Conservation (phyloP, 2,113 vertebrate species). For the Elgaria multicarinata region DNA sequence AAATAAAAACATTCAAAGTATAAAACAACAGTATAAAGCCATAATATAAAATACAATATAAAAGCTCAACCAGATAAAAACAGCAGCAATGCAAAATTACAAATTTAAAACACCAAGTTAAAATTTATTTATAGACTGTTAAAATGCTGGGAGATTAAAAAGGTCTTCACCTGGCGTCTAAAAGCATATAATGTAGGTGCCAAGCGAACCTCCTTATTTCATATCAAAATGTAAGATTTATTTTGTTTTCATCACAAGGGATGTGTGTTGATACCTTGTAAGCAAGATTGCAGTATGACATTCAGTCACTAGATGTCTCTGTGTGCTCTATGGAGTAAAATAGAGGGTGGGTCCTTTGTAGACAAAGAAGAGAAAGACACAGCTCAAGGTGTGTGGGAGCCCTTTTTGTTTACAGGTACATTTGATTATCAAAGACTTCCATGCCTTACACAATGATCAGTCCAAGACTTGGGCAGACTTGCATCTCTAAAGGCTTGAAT, state of each 20-base stretch:
- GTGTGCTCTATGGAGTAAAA: slow-evolving; percentile 12
- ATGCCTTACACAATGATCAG: background rate
- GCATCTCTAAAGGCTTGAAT: background rate
- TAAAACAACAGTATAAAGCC: no score
- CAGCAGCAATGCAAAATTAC: no score
- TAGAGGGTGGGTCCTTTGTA: background rate
- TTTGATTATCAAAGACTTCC: background rate
- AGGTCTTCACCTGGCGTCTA: no score
- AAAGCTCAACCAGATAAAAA: no score
- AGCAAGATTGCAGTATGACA: background rate
- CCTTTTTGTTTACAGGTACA: background rate
- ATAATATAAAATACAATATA: no score
- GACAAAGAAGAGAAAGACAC: slow-evolving; percentile 16
- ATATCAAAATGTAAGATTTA: background rate
- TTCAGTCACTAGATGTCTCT: slow-evolving; percentile 25
- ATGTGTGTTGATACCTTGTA: background rate
- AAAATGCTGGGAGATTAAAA: no score
- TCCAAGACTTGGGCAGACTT: background rate
- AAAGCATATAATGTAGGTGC: no score
- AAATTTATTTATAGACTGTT: no score
- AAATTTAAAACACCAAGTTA: no score
- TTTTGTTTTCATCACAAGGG: background rate
- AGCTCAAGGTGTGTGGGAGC: slow-evolving; percentile 10
- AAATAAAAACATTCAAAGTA: no score
- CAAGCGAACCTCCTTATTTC: no score